phyloP scores from a whole-genome alignment of 1,140 invertebrate species.

The Tetraneura akinire region DNA sequence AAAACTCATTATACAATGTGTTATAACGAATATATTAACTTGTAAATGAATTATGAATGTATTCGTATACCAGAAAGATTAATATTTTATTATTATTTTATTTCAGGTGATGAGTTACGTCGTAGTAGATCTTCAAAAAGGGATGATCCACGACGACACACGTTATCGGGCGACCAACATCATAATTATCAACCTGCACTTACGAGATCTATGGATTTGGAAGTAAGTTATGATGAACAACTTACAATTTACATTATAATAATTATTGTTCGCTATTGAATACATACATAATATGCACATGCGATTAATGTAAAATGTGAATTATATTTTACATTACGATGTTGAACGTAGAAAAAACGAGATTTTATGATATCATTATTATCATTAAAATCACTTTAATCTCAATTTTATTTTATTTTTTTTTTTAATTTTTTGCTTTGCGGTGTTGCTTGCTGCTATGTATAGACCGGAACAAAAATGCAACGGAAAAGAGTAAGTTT shows the following conservation, averaged over 20 bases:
- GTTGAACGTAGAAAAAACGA: no score
- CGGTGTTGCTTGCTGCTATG: slow-evolving; percentile 56
- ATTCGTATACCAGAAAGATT: no score
- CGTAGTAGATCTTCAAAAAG: slow-evolving; percentile 56
- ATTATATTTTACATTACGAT: no score
- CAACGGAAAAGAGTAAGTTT: slow-evolving; percentile 63
- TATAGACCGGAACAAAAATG: slow-evolving; percentile 63
- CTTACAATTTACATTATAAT: background rate
- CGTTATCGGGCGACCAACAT: slow-evolving; percentile 68
- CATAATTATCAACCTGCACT: slow-evolving; percentile 60
- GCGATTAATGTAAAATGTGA: no score
- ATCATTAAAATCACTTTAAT: background rate
- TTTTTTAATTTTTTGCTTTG: slow-evolving; percentile 52
- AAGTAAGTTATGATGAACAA: slow-evolving; percentile 62
- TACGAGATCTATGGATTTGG: slow-evolving; percentile 68
- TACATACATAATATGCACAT: background rate
- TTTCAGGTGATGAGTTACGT: slow-evolving; percentile 51
- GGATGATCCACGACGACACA: slow-evolving; percentile 71
- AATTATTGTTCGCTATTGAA: background rate
- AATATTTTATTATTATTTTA: no score
- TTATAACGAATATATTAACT: no score
- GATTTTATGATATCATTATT: no score
- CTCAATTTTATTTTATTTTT: background rate
- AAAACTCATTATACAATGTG: no score
- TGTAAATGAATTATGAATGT: no score